Evolutionary conservation across 2,888 invertebrate species (phyloP).

Genomic region (Drosophila neotestacea): DNA sequence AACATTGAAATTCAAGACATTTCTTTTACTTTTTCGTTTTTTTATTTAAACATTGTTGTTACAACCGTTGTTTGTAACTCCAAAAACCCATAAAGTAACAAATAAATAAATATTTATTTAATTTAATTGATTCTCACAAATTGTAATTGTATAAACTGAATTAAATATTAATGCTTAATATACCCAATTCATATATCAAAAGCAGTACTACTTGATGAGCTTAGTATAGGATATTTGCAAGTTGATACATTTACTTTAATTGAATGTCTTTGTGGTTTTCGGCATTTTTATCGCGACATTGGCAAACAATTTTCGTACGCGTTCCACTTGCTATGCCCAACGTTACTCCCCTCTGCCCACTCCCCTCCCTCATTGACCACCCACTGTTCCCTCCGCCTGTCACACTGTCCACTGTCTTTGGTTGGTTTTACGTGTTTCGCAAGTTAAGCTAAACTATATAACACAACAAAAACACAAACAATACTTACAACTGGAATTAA

Average conservation of each 20-base stretch:
- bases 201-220: too few species aligned
- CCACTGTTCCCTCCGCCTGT: background rate
- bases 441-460: conserved; percentile 67
- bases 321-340: conserved; percentile 76
- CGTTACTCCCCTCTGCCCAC: conserved; percentile 4
- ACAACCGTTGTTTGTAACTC: too few species aligned
- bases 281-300: conserved; percentile 72
- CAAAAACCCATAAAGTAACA: background rate
- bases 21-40: too few species aligned
- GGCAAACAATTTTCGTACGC: conserved; percentile 76
- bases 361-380: background rate
- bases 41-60: too few species aligned
- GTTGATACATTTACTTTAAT: background rate
- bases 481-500: conserved; percentile 48
- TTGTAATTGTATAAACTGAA: too few species aligned
- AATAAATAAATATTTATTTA: background rate
- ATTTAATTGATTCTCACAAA: too few species aligned
- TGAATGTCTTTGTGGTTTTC: conserved; percentile 40
- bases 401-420: conserved; percentile 7
- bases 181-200: too few species aligned
- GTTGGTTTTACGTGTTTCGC: conserved; percentile 71
- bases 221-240: conserved; percentile 18
- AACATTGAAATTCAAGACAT: too few species aligned
- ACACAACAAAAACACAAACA: conserved; percentile 30
- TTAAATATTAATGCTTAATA: too few species aligned